phyloP scores from a whole-genome alignment of 2,888 invertebrate genomes.

The Epistrophe eligans region DNA sequence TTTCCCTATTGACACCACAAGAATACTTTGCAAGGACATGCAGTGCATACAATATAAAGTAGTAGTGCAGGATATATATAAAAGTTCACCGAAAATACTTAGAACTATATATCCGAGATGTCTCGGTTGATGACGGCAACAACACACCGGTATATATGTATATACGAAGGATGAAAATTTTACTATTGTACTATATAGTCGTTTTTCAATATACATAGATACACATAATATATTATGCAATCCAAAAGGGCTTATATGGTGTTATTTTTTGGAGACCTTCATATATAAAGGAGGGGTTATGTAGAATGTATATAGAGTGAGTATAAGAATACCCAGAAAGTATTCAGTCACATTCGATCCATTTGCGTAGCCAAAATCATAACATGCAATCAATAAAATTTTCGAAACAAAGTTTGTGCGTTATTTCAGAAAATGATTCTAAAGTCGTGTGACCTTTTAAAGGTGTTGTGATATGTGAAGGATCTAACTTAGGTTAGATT shows the following conservation, averaged over 20 bases:
- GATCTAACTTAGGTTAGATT: too few species aligned
- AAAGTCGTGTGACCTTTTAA: too few species aligned
- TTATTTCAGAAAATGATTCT: not conserved
- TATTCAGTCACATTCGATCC: constrained; percentile 32
- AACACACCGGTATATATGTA: constrained; percentile 1
- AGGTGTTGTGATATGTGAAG: too few species aligned
- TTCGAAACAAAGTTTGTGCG: constrained; percentile 43
- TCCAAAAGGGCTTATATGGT: constrained; percentile 19
- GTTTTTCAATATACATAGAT: too few species aligned
- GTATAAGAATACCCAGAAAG: not conserved
- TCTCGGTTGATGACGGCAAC: not conserved
- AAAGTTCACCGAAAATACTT: constrained; percentile 11
- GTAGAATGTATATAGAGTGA: too few species aligned
- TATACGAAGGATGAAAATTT: constrained; percentile 5
- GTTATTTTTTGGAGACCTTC: not conserved
- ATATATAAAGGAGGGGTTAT: not conserved
- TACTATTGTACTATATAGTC: too few species aligned
- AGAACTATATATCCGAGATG: not conserved
- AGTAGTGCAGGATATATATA: constrained; percentile 19
- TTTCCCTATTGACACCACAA: constrained; percentile 62
- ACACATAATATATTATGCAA: constrained; percentile 70
- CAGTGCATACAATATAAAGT: constrained; percentile 23
- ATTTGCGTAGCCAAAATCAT: constrained; percentile 44
- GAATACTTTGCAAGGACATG: constrained; percentile 56
- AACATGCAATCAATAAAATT: constrained; percentile 63